A percentile compares a stretch with the other conserved stretches of the same genome.
Evolutionary conservation across 1,140 invertebrate species (phyloP).

Genomic region (Brachionus manjavacas): DNA sequence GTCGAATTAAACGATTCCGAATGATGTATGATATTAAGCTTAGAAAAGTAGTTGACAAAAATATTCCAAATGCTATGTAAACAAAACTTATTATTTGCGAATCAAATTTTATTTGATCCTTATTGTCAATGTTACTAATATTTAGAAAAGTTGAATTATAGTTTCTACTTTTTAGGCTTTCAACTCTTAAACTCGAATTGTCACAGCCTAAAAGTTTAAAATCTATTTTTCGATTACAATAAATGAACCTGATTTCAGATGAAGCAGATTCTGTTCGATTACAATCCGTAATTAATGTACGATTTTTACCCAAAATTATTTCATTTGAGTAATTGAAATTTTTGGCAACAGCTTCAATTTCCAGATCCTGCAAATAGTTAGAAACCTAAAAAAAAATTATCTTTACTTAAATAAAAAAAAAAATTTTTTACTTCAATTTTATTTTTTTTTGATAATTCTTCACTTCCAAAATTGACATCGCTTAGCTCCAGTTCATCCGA

Average conservation of each 20-base stretch:
- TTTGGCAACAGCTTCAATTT: background rate
- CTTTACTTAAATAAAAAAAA: background rate
- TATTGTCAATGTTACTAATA: background rate
- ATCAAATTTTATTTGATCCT: background rate
- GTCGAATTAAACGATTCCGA: background rate
- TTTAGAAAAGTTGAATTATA: too few relatives aligned
- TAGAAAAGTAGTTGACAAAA: background rate
- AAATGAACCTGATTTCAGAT: background rate
- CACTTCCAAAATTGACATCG: background rate
- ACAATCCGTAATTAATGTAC: background rate
- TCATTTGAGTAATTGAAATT: background rate
- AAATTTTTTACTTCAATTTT: background rate
- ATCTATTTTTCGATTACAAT: background rate
- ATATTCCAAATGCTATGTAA: background rate
- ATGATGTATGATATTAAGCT: background rate
- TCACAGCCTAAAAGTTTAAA: background rate
- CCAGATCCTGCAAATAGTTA: background rate
- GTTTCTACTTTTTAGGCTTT: too few relatives aligned
- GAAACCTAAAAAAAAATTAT: background rate
- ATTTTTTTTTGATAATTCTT: background rate
- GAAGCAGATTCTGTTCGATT: background rate
- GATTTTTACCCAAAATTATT: background rate
- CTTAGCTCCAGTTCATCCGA: background rate
- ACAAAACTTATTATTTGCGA: background rate
- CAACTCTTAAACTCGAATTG: background rate